phyloP scores from a whole-genome alignment of 2,113 vertebrate genomes.

The Mellivora capensis region DNA sequence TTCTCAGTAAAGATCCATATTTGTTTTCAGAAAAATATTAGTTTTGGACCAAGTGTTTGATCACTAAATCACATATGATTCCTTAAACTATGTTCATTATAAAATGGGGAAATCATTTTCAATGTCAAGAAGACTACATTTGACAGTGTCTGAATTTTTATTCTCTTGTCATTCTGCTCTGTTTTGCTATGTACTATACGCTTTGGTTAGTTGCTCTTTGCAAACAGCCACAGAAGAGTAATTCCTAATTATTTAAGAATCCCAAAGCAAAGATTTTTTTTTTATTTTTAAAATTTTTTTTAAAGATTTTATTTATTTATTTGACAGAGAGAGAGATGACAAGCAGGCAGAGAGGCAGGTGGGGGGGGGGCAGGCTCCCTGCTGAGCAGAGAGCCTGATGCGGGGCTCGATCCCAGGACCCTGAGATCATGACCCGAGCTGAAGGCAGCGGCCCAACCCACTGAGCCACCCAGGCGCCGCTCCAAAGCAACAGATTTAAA shows the following conservation, averaged over 20 bases:
- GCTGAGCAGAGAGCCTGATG: no score
- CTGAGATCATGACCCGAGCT: no score
- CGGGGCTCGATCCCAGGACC: no score
- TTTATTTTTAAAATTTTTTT: no score
- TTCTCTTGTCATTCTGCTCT: not conserved
- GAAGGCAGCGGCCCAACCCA: no score
- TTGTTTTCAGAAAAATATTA: not conserved
- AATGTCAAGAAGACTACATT: not conserved
- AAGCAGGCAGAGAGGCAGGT: no score
- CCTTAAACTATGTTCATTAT: not conserved
- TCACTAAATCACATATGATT: not conserved
- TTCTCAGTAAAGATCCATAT: not conserved
- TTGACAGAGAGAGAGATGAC: no score
- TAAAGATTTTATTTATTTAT: no score
- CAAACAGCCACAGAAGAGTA: constrained; percentile 32
- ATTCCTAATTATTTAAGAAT: constrained; percentile 48
- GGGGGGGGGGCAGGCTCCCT: no score
- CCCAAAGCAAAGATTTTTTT: constrained; percentile 22
- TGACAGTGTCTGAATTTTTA: not conserved
- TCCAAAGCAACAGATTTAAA: constrained; percentile 41
- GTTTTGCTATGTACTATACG: not conserved
- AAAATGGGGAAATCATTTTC: not conserved
- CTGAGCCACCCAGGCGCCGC: no score
- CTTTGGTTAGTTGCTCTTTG: constrained; percentile 3
- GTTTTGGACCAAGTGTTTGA: not conserved